phyloP scores from a whole-genome alignment of 2,888 invertebrate species.

The Netelia fuscicornis region DNA sequence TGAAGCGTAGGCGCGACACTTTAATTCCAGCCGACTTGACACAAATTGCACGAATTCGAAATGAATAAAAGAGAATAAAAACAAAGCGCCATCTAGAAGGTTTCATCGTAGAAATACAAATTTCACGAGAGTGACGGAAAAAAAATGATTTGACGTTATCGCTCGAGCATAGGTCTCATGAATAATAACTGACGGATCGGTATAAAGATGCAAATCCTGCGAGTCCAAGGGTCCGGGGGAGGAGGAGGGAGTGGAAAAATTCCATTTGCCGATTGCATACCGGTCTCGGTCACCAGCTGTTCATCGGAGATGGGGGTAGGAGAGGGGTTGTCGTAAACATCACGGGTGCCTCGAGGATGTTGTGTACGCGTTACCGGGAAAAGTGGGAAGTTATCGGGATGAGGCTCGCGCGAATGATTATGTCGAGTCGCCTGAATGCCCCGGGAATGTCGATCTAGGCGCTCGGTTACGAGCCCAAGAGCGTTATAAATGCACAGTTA shows the following conservation, averaged over 20 bases:
- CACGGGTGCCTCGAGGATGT: background rate
- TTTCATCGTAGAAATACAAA: background rate
- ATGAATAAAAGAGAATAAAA: background rate
- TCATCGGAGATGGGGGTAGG: background rate
- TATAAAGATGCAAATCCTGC: conserved; percentile 26
- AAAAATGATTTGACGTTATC: no score
- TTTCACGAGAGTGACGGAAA: no score
- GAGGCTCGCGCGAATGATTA: conserved; percentile 41
- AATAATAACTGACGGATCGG: conserved; percentile 36
- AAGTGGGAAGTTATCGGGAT: conserved; percentile 35
- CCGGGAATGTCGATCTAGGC: conserved; percentile 62
- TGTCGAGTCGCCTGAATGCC: conserved; percentile 55
- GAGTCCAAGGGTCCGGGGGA: background rate
- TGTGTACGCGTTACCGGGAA: background rate
- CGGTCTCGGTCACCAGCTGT: conserved; percentile 44
- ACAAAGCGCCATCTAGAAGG: background rate
- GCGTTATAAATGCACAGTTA: conserved; percentile 70
- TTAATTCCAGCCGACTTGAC: no score
- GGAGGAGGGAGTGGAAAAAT: background rate
- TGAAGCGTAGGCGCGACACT: no score
- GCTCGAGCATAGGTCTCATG: conserved; percentile 13
- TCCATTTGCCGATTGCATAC: conserved; percentile 6
- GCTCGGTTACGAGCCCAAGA: conserved; percentile 43
- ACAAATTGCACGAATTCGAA: no score
- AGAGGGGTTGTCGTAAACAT: background rate